Percentiles rank a stretch among this genome's conserved stretches.
phyloP scores from a whole-genome alignment of 1,140 invertebrate genomes.

The Steinernema khuongi region DNA sequence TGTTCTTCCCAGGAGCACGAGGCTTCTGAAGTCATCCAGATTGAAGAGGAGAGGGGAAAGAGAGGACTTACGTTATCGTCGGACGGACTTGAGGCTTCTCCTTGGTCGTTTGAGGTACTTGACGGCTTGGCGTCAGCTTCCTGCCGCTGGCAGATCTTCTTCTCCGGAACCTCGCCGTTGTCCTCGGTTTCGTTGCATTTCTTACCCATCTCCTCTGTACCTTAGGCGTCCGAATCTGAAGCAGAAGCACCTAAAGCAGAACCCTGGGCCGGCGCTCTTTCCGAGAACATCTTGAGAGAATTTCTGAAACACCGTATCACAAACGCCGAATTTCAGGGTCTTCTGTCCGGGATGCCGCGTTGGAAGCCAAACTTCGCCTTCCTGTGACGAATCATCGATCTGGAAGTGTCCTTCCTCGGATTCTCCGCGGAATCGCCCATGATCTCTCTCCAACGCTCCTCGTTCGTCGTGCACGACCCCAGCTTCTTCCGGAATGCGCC shows the following conservation, averaged over 20 bases:
- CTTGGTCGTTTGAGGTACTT: conserved; percentile 17
- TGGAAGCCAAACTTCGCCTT: too few species aligned
- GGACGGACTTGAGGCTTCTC: neutral
- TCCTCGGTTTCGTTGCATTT: neutral
- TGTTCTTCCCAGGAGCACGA: too few species aligned
- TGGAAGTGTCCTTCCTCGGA: neutral
- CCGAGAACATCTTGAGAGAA: too few species aligned
- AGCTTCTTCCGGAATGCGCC: conserved; percentile 5
- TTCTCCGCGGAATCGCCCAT: conserved; percentile 18
- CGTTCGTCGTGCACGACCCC: conserved; percentile 3
- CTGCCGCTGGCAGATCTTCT: neutral
- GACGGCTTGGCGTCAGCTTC: neutral
- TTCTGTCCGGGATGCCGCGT: too few species aligned
- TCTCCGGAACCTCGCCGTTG: neutral
- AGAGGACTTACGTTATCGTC: too few species aligned
- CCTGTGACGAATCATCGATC: too few species aligned
- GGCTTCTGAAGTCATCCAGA: neutral
- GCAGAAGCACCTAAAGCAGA: neutral
- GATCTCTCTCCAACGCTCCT: neutral
- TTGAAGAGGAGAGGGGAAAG: too few species aligned
- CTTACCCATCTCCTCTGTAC: neutral
- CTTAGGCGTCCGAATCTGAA: neutral
- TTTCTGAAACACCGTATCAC: too few species aligned
- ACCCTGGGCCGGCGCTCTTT: too few species aligned
- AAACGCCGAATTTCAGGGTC: too few species aligned